A percentile compares a stretch with the other conserved stretches of the same genome.
These are phyloP conservation scores for Tillus elongatus DNA, from an alignment of 2,888 invertebrate species.

Conservation along the genomic window DNA sequence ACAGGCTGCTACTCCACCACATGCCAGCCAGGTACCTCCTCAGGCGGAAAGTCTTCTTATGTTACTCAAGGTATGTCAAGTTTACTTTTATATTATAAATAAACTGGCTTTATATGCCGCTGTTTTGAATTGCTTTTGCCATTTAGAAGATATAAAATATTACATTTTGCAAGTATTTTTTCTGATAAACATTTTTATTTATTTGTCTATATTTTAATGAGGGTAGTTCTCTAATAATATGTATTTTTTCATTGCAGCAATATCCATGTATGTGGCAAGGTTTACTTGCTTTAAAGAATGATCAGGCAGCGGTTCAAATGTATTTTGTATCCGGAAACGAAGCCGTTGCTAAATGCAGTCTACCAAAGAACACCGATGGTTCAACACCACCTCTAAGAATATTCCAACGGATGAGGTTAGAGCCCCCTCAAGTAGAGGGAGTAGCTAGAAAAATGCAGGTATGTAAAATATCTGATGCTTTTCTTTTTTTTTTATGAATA, in stretches of 20 bases:
- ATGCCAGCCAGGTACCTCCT: conserved; percentile 69
- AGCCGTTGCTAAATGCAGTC: conserved; percentile 75
- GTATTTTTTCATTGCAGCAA: conserved; percentile 52
- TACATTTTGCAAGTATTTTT: no score
- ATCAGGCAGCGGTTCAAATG: conserved; percentile 97
- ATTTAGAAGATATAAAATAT: not conserved
- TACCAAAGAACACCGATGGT: conserved; percentile 77
- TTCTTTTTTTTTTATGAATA: no score
- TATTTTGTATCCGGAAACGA: conserved; percentile 95
- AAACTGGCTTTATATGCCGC: not conserved
- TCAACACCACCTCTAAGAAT: conserved; percentile 82
- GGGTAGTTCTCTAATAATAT: no score
- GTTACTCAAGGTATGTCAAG: conserved; percentile 54
- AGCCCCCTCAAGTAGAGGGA: conserved; percentile 90
- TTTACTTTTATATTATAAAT: no score
- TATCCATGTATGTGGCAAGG: conserved; percentile 99
- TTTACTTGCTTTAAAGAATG: conserved; percentile 87
- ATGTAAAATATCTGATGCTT: no score
- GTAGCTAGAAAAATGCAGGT: conserved; percentile 96
- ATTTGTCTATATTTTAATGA: not conserved
- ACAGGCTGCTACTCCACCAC: conserved; percentile 55
- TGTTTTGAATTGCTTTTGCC: not conserved
- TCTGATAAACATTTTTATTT: no score
- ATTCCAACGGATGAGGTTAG: conserved; percentile 94
- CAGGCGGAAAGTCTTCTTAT: conserved; percentile 76